Base-by-base conservation (phyloP, 2,888 invertebrate species). In the Eupithecia insigniata region DNA sequence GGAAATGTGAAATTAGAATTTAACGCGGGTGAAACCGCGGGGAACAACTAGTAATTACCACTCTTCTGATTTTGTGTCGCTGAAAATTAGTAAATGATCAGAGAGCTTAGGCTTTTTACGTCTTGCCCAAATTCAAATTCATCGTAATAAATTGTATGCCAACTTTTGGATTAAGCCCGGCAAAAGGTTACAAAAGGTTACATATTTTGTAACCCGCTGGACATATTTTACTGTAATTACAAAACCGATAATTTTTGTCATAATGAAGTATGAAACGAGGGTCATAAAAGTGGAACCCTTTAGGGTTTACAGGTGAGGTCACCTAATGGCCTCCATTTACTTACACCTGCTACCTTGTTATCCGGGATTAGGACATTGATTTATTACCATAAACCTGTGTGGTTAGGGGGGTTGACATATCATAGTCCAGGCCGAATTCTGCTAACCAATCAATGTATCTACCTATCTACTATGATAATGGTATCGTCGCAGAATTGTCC, bases 291-390 rank as follows among this genome's bases (percentile, higher is more conserved):
- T 55, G 26, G 10, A 69, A 69, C 76, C 77, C 69, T 77, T 77
- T 72, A 70, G 70, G 74, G 70, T 66, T 64, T 58, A 65, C 76
- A 71, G 78, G 75, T 71, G 74, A 75, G 77, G 74, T 78, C 72
- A 67, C 28, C 22, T 69, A 71, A 71, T 67, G 71, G 66, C 7
- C 55, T 43, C 32, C 62, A 55, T 71, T 71, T 71, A 26, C 66
- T 30, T 16, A 28, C 74, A 74, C 46, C 71, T 71, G 74, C 12
- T 66, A 26, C 34, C 68, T 46, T 60, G 65, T 71, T 62, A 62
- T 61, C 69, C 64, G 55, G 73, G 64, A 67, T 74, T 67, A 69
- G 36, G 67, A 39, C 43, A 58, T 55, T 67, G 74, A 74, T 74
- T 74, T 71, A 71, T 66, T 22, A 51, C 12, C 22, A 1, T 51